Base-by-base conservation (phyloP, 2,888 invertebrate species). In the Cephus sareptanus region DNA sequence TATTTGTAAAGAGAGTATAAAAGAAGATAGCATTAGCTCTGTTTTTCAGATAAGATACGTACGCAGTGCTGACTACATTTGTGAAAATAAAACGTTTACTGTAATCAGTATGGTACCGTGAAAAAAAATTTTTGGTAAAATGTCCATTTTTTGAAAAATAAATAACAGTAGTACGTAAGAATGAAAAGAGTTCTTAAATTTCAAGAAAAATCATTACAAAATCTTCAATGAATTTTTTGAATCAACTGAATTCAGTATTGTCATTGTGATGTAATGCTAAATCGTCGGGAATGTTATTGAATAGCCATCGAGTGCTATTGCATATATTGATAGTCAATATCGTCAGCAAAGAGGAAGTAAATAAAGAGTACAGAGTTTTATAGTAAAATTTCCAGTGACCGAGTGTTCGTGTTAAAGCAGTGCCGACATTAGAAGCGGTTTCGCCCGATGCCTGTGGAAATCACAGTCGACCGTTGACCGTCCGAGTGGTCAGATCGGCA, bases 381-480 rank as follows among this genome's bases (percentile, higher is more conserved):
- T 56, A 56, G 56, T 9, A 56, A 56, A 56, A 56, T 56, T 23
- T 56, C 56, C 56, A 56, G 2, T 56, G 56, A 56, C 56, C 56
- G 23, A 56, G 23, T 56, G 56, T 56, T 56, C 56, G 56, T 56
- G 56, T 56, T 56, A 15, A 56, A 56, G 23, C 56, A 56, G 56
- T 56, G 56, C 56, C 56, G 56, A 56, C 56, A 9, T 56, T 56
- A 56, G 56, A 56, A 56, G 71, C 71, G 31, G 12, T 71, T 33
- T 71, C 71, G 71, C 71, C 71, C 71, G 71, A 71, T 71, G 71
- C 33, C 56, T 71, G 71, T 34, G 71, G 74, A 83, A 83, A 81
- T 80, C 77, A 76, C 83, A 83, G 83, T 83, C 81, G 34, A 76
- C 76, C 77, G 81, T 78, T 77, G 80, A 79, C 80, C 80, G 82